These are phyloP conservation scores for Cyprinodon tularosa DNA, from an alignment of 2,113 vertebrate species.

Conservation along the genomic window DNA sequence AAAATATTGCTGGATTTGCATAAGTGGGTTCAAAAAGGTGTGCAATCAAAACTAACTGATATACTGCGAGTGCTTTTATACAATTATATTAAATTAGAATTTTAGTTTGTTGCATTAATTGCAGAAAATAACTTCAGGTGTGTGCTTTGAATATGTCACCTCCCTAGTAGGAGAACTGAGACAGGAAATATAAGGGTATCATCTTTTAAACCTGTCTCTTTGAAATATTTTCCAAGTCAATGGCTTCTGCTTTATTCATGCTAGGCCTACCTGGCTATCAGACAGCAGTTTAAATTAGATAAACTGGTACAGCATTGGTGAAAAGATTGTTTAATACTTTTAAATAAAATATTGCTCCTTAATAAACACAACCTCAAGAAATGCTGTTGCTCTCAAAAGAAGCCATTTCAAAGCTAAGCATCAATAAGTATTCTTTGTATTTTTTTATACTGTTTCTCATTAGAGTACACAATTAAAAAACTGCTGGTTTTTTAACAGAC, in stretches of 20 bases:
- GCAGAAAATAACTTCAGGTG: slow-evolving; percentile 20
- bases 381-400: slow-evolving; percentile 41
- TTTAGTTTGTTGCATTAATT: slow-evolving; percentile 33
- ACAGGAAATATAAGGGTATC: slow-evolving; percentile 65
- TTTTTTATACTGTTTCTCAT: slow-evolving; percentile 7
- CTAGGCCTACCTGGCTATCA: slow-evolving; percentile 30
- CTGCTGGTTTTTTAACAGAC: slow-evolving; percentile 29
- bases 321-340: neutral
- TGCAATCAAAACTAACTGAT: neutral
- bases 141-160: slow-evolving; percentile 40
- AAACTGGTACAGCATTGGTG: neutral
- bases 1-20: slow-evolving; percentile 46
- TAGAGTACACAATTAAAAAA: slow-evolving; percentile 29
- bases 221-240: slow-evolving; percentile 66
- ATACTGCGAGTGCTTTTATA: slow-evolving; percentile 16
- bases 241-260: slow-evolving; percentile 21
- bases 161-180: slow-evolving; percentile 23
- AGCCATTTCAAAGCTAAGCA: slow-evolving; percentile 63
- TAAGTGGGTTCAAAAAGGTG: slow-evolving; percentile 43
- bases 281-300: slow-evolving; percentile 11
- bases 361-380: slow-evolving; percentile 60
- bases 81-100: slow-evolving; percentile 30
- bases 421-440: slow-evolving; percentile 41
- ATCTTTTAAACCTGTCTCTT: slow-evolving; percentile 62
- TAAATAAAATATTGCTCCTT: slow-evolving; percentile 66